Evolutionary conservation across 2,113 vertebrate species (phyloP).

Genomic region (Atlantisia rogersi): DNA sequence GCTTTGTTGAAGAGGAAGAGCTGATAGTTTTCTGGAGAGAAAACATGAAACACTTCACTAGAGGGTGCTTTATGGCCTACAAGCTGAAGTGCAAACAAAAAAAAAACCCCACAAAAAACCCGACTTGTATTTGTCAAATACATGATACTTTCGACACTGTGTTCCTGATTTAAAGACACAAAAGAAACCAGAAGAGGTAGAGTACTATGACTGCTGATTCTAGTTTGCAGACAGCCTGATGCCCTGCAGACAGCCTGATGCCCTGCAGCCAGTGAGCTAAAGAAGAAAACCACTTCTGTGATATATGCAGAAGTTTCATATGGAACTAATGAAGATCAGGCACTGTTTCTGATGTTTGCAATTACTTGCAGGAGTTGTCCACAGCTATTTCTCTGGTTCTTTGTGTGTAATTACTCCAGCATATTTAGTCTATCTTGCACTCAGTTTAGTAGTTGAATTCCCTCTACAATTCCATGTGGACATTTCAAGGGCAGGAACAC

Average conservation of each 20-base stretch:
- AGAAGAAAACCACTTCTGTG: not conserved
- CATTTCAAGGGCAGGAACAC: not conserved
- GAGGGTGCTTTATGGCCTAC: not conserved
- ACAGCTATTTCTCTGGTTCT: not conserved
- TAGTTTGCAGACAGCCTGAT: not conserved
- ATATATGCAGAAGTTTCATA: not conserved
- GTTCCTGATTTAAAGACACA: not conserved
- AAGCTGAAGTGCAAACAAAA: not conserved
- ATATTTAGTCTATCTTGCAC: not conserved
- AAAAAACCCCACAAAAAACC: not conserved
- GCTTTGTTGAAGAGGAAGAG: not conserved
- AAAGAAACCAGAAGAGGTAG: not conserved
- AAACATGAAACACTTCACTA: not conserved
- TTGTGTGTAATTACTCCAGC: not conserved
- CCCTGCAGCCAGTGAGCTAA: not conserved
- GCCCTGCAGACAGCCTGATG: not conserved
- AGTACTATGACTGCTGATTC: not conserved
- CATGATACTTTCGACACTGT: not conserved
- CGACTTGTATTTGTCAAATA: not conserved
- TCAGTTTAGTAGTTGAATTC: not conserved
- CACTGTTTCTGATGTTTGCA: not conserved
- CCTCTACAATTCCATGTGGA: not conserved
- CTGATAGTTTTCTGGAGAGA: not conserved
- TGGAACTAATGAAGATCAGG: not conserved
- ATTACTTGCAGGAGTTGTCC: not conserved